Evolutionary conservation across 1,140 invertebrate species (phyloP), one percentile per base, ranked within the genome.

Genomic region (Nautilus pompilius): DNA sequence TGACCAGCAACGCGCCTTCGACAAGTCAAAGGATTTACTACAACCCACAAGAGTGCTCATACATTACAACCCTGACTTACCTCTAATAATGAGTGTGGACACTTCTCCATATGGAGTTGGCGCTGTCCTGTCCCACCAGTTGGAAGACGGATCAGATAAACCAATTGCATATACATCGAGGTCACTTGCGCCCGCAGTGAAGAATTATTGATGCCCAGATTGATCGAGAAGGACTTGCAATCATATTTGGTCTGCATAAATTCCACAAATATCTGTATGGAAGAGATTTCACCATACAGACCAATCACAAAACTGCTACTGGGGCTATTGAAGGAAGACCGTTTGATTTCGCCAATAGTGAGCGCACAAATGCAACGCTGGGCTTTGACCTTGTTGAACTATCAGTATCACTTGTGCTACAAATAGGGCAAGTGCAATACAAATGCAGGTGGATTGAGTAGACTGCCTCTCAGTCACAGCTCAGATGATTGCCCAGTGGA

Each of bases 231-330:
- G 64, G 77, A 8, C 66, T 82, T 30, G 77, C 60, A 5, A 80
- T 87, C n/a, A 65, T 86, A 2, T 87, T 79, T 71, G 82, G 79
- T 3, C 72, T 87, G 5, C 74, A 78, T 51, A 82, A 83, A 69
- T 87, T 86, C 71, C 75, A 84, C 29, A 68, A 84, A 46, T 87
- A 83, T 66, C 53, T 85, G 5, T 82, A 68, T 72, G 85, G 79
- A 48, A 71, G 67, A 45, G 15, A 60, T 20, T 61, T 75, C 22
- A 64, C 45, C n/a, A 57, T 79, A 5, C 6, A 45, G 15, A 80
- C 74, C 13, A 78, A 81, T 58, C 73, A 82, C 49, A 71, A 79
- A 63, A 78, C 80, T 4, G 55, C 82, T 32, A 26, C 68, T 79
- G 49, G 63, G 45, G 29, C 61, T 79, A 1, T 70, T 79, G 17